A percentile compares a stretch with the other conserved stretches of the same genome.
These are phyloP conservation scores for Coelinius sp. DNA, from an alignment of 2,888 invertebrate species.

Conservation along the genomic window DNA sequence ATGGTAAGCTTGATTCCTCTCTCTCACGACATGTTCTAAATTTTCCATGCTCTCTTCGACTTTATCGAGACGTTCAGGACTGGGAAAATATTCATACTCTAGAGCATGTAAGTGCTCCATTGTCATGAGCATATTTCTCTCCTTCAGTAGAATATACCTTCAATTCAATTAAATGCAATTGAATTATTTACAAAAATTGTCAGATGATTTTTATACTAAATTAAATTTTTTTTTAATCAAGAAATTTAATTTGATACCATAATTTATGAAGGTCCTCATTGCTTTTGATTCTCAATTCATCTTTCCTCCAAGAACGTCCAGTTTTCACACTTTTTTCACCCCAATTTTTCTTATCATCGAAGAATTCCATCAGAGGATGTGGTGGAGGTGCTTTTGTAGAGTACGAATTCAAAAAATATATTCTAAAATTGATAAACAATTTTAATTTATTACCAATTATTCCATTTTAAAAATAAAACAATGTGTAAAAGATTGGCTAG, in stretches of 20 bases:
- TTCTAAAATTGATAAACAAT: neutral
- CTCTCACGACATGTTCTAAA: slow-evolving; percentile 89
- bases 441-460: neutral
- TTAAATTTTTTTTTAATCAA: neutral
- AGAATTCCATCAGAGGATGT: slow-evolving; percentile 84
- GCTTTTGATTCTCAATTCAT: slow-evolving; percentile 94
- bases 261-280: slow-evolving; percentile 96
- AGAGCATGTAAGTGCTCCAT: slow-evolving; percentile 90
- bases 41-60: slow-evolving; percentile 96
- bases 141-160: slow-evolving; percentile 90
- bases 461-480: neutral
- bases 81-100: slow-evolving; percentile 82
- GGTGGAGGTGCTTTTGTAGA: neutral
- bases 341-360: slow-evolving; percentile 90
- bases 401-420: neutral
- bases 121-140: slow-evolving; percentile 96
- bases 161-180: slow-evolving; percentile 19
- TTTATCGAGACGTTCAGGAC: slow-evolving; percentile 94
- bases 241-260: slow-evolving; percentile 79
- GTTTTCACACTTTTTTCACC: slow-evolving; percentile 80
- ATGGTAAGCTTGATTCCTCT: slow-evolving; percentile 92
- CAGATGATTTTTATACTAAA: slow-evolving; percentile 2
- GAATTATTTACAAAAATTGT: neutral
- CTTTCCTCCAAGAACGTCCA: slow-evolving; percentile 89
- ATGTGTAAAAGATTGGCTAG: neutral